A percentile compares a stretch with the other conserved stretches of the same genome.
These are phyloP conservation scores for Sciaenops ocellatus DNA, from an alignment of 2,797 vertebrate species.

Conservation along the genomic window DNA sequence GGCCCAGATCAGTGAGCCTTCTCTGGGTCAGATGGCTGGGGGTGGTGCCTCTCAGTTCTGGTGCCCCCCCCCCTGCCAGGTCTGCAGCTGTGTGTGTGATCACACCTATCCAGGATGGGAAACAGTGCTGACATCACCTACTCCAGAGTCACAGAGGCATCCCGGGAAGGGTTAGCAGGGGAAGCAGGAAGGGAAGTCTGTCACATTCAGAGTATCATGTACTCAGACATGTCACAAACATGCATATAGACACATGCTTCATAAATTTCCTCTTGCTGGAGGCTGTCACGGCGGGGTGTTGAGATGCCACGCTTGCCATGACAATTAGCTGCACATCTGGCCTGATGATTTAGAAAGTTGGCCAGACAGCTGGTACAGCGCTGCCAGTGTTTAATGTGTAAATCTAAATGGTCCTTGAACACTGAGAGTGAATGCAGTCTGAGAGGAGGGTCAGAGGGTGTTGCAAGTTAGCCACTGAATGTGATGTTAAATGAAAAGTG, in stretches of 20 bases:
- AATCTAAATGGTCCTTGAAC: slow-evolving; percentile 55
- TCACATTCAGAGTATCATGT: slow-evolving; percentile 1
- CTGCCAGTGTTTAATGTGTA: slow-evolving; percentile 58
- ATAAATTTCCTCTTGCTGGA: slow-evolving; percentile 63
- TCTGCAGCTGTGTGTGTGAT: slow-evolving; percentile 50
- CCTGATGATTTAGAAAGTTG: slow-evolving; percentile 59
- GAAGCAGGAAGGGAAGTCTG: slow-evolving; percentile 14
- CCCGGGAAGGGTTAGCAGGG: slow-evolving; percentile 20
- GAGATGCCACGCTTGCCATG: slow-evolving; percentile 55
- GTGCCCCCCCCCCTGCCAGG: slow-evolving; percentile 32
- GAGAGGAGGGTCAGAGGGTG: slow-evolving; percentile 5
- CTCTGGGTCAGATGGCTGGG: slow-evolving; percentile 58
- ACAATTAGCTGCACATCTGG: slow-evolving; percentile 79
- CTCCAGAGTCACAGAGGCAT: slow-evolving; percentile 14
- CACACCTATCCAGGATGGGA: not conserved
- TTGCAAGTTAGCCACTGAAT: slow-evolving; percentile 37
- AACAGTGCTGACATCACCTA: not conserved
- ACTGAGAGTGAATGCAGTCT: slow-evolving; percentile 6
- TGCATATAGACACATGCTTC: slow-evolving; percentile 42
- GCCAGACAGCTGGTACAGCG: slow-evolving; percentile 62
- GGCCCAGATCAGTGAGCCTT: slow-evolving; percentile 59
- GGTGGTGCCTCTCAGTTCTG: slow-evolving; percentile 36
- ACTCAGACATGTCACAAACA: slow-evolving; percentile 30
- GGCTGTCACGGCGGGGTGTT: slow-evolving; percentile 54
- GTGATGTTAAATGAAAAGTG: slow-evolving; percentile 51